Percentiles rank a stretch among this genome's conserved stretches.
These are phyloP conservation scores for Catostomus latipinnis DNA, from an alignment of 2,797 vertebrate genomes.

Conservation along the genomic window DNA sequence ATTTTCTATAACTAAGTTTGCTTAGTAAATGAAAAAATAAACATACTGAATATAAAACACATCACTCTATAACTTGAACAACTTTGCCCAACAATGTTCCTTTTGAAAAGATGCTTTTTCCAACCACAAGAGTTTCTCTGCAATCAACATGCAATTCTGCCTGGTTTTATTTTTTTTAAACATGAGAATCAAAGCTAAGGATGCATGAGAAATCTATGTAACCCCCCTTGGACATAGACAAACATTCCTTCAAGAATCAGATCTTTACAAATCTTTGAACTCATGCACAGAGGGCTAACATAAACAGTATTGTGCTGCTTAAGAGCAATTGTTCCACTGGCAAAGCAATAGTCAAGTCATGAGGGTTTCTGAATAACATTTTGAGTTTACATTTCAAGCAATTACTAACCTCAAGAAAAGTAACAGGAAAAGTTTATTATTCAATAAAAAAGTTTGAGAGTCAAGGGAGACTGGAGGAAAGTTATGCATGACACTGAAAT, in stretches of 20 bases:
- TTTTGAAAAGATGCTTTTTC: conserved; percentile 64
- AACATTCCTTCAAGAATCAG: conserved; percentile 68
- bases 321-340: conserved; percentile 57
- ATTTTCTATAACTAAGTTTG: not conserved
- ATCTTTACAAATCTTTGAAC: conserved; percentile 65
- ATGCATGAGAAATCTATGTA: conserved; percentile 65
- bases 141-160: conserved; percentile 60
- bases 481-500: conserved; percentile 54
- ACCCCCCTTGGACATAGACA: conserved; percentile 64
- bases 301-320: conserved; percentile 63
- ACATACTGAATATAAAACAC: not conserved
- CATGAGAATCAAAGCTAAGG: conserved; percentile 57
- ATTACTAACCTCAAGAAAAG: conserved; percentile 63
- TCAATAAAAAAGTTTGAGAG: conserved; percentile 69
- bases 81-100: conserved; percentile 58
- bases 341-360: conserved; percentile 60
- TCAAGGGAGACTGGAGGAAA: conserved; percentile 58
- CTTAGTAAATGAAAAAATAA: not conserved
- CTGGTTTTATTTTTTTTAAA: conserved; percentile 49
- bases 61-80: conserved; percentile 54
- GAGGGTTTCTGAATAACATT: conserved; percentile 64
- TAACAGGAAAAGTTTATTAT: conserved; percentile 70
- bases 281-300: conserved; percentile 61
- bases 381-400: conserved; percentile 63
- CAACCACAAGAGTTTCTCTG: conserved; percentile 59